These are phyloP conservation scores for Hormaphis cornu DNA, from an alignment of 1,140 invertebrate species.

Conservation along the genomic window DNA sequence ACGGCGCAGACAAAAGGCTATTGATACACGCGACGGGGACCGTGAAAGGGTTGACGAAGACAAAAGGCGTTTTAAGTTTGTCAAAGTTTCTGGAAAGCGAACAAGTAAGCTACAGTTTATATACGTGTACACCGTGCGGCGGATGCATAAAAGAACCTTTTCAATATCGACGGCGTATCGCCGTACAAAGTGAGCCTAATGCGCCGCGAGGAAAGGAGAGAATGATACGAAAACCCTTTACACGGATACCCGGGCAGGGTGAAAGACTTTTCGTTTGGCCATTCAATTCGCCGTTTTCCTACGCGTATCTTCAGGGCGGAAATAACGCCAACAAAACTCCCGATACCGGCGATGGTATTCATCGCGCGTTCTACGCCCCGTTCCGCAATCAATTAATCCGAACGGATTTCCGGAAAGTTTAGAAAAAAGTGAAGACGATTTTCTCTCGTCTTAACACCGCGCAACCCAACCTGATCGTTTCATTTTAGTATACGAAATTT, in stretches of 20 bases:
- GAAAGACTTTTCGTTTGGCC: conserved; percentile 21
- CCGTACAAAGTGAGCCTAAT: conserved; percentile 31
- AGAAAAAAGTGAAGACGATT: neutral
- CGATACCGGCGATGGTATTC: neutral
- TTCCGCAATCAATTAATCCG: conserved; percentile 3
- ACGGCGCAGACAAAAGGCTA: conserved; percentile 10
- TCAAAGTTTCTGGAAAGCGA: conserved; percentile 10
- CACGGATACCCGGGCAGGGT: conserved; percentile 24
- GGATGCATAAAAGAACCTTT: conserved; percentile 15
- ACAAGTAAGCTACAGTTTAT: neutral
- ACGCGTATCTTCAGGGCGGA: conserved; percentile 1
- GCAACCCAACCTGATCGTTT: neutral
- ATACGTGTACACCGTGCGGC: neutral
- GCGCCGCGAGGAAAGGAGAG: conserved; percentile 10
- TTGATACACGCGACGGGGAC: neutral
- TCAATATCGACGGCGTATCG: conserved; percentile 21
- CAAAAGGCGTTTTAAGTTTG: conserved; percentile 27
- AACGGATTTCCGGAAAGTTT: neutral
- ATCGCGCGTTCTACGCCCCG: conserved; percentile 1
- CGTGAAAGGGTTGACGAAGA: conserved; percentile 20
- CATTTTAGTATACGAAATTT: neutral
- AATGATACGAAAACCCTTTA: conserved; percentile 27
- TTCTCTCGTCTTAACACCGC: neutral
- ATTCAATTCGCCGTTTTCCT: conserved; percentile 9
- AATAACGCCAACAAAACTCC: neutral